Percentiles rank a stretch among this genome's conserved stretches.
Evolutionary conservation across 2,888 invertebrate genomes (phyloP).

Genomic region (Phyllotreta striolata): DNA sequence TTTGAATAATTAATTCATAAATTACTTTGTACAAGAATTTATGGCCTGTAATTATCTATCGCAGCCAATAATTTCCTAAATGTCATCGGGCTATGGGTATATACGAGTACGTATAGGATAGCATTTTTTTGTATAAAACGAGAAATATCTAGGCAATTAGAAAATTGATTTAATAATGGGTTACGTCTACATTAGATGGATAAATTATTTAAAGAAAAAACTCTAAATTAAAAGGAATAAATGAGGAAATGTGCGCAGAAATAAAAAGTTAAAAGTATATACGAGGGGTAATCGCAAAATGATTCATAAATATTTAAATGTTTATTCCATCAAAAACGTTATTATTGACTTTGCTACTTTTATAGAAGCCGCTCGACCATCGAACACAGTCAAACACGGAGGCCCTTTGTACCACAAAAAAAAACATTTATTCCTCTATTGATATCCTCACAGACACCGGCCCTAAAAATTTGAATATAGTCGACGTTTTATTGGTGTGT

Average conservation of each 20-base stretch:
- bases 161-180: conserved; percentile 26
- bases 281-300: no score
- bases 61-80: conserved; percentile 17
- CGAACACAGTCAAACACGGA: conserved; percentile 22
- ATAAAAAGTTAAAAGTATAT: no score
- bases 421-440: conserved; percentile 23
- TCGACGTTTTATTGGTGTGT: conserved; percentile 5
- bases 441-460: neutral
- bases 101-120: neutral
- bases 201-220: neutral
- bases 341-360: no score
- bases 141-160: conserved; percentile 23
- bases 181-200: conserved; percentile 2
- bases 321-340: no score
- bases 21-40: conserved; percentile 28
- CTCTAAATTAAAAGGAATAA: no score
- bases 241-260: no score
- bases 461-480: conserved; percentile 11
- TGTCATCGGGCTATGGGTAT: conserved; percentile 28
- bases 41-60: conserved; percentile 23
- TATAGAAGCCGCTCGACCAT: no score
- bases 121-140: neutral
- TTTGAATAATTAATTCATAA: conserved; percentile 31
- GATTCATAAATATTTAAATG: no score
- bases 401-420: conserved; percentile 6